Percentiles rank a stretch among this genome's conserved stretches.
These are phyloP conservation scores for Nymphalis polychloros DNA, from an alignment of 2,888 invertebrate species.

Conservation along the genomic window DNA sequence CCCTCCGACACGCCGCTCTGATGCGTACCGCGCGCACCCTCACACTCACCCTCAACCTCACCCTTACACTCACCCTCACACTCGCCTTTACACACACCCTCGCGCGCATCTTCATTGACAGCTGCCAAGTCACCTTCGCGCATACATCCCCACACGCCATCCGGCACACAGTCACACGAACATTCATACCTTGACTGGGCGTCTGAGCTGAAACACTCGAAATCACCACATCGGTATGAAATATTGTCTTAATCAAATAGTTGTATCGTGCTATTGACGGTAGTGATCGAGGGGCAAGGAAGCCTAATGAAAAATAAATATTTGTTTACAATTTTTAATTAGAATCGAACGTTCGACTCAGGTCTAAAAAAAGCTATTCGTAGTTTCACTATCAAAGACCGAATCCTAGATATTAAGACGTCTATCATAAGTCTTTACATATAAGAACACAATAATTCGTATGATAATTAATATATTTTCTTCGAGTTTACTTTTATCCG, in stretches of 20 bases:
- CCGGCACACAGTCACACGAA: neutral
- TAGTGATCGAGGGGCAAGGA: too few relatives aligned
- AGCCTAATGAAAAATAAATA: too few relatives aligned
- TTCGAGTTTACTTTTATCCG: neutral
- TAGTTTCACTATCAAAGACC: too few relatives aligned
- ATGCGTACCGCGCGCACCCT: conserved; percentile 40
- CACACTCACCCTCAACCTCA: conserved; percentile 6
- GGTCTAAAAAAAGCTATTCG: too few relatives aligned
- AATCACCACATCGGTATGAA: conserved; percentile 3
- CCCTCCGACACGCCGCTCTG: conserved; percentile 67
- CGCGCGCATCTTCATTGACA: neutral
- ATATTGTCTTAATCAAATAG: neutral
- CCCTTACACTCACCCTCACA: neutral
- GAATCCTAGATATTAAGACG: too few relatives aligned
- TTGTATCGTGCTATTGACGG: too few relatives aligned
- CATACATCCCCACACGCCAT: neutral
- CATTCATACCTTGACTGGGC: neutral
- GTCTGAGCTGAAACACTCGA: neutral
- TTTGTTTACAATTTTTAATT: too few relatives aligned
- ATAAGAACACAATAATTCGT: too few relatives aligned
- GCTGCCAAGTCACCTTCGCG: too few relatives aligned
- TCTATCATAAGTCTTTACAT: too few relatives aligned
- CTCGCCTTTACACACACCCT: conserved; percentile 3
- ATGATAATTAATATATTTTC: neutral
- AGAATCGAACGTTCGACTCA: too few relatives aligned